Conservation (phyloP, 1,140 invertebrate species). For the Ceratitis capitata region DNA sequence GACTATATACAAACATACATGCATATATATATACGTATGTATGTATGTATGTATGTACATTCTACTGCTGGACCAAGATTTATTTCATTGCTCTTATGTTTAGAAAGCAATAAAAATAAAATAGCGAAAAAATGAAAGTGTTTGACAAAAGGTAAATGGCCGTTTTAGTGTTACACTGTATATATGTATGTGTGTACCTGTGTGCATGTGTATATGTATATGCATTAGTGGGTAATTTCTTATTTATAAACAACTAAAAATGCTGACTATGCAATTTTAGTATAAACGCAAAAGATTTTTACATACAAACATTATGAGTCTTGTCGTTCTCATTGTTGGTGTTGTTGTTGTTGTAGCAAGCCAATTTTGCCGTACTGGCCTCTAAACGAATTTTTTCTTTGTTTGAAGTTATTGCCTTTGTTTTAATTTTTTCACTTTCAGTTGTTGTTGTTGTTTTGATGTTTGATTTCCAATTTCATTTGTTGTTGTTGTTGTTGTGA, state of each 20-base stretch:
- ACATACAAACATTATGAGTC: no score
- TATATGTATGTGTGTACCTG: not conserved
- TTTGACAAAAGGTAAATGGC: conserved; percentile 18
- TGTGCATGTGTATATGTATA: not conserved
- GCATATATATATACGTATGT: no score
- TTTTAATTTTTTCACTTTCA: no score
- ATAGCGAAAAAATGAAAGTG: conserved; percentile 28
- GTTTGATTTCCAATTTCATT: no score
- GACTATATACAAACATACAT: not conserved
- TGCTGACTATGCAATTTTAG: not conserved
- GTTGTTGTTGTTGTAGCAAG: not conserved
- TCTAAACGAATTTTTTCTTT: not conserved
- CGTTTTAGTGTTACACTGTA: not conserved
- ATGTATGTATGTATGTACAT: no score
- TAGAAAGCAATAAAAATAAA: conserved; percentile 26
- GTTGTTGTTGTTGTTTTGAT: no score
- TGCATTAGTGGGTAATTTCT: no score
- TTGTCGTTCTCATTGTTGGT: no score
- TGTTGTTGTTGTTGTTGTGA: no score
- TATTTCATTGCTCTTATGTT: conserved; percentile 33
- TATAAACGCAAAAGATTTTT: not conserved
- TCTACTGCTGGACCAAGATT: not conserved
- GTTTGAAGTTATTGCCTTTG: not conserved
- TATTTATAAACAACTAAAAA: not conserved
- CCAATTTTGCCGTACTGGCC: not conserved